phyloP scores from a whole-genome alignment of 2,797 vertebrate species.

The Lutjanus campechanus region DNA sequence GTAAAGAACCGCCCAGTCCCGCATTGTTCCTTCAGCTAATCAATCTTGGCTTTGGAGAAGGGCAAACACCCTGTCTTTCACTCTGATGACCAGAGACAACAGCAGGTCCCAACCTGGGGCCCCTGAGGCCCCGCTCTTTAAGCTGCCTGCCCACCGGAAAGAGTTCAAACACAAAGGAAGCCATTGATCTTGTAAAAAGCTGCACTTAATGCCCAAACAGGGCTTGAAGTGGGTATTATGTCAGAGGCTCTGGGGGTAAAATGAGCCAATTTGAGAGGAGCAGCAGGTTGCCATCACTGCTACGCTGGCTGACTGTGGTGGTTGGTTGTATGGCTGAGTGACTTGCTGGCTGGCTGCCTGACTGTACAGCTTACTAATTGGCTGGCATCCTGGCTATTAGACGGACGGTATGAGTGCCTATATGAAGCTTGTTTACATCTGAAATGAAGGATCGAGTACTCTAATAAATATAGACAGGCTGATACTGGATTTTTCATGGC shows the following conservation, averaged over 20 bases:
- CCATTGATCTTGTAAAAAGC: conserved; percentile 77
- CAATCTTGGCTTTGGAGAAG: conserved; percentile 75
- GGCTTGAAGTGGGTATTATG: conserved; percentile 81
- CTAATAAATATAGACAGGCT: conserved; percentile 5
- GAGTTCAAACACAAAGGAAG: conserved; percentile 79
- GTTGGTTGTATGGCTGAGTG: conserved; percentile 73
- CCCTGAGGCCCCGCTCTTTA: conserved; percentile 66
- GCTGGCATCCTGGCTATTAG: conserved; percentile 48
- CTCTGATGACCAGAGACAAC: conserved; percentile 74
- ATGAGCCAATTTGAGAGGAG: conserved; percentile 82
- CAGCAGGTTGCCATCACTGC: conserved; percentile 78
- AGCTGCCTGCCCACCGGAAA: conserved; percentile 75
- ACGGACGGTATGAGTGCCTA: conserved; percentile 48
- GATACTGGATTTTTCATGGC: background rate
- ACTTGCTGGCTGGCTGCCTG: conserved; percentile 69
- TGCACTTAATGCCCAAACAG: conserved; percentile 74
- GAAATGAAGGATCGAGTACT: conserved; percentile 23
- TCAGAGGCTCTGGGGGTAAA: conserved; percentile 78
- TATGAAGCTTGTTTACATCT: conserved; percentile 61
- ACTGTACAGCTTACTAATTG: conserved; percentile 73
- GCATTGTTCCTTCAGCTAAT: conserved; percentile 73
- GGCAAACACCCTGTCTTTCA: conserved; percentile 72
- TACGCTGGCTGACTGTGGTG: conserved; percentile 64
- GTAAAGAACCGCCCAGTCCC: conserved; percentile 47
- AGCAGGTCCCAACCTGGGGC: conserved; percentile 72